Percentiles rank a stretch among this genome's conserved stretches.
Evolutionary conservation across 2,797 vertebrate species (phyloP).

Genomic region (Sebastes matsubarae): DNA sequence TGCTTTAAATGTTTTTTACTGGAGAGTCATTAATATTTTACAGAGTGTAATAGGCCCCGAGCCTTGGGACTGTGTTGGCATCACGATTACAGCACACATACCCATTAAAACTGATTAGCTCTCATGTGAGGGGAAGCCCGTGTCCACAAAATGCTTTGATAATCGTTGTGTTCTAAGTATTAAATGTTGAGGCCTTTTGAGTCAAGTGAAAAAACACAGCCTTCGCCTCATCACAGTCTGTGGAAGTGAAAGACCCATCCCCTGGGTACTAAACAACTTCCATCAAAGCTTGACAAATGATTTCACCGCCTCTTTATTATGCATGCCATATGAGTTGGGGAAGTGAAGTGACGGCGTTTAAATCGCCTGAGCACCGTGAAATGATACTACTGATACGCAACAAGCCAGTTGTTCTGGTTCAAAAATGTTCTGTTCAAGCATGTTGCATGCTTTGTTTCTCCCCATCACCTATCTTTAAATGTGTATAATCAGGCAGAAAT

Average conservation of each 20-base stretch:
- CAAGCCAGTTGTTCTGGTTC: conserved; percentile 50
- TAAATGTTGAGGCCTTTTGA: conserved; percentile 65
- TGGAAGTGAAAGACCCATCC: conserved; percentile 46
- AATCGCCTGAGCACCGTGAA: conserved; percentile 73
- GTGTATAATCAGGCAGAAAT: conserved; percentile 53
- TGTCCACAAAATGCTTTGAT: conserved; percentile 78
- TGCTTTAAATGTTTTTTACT: conserved; percentile 87
- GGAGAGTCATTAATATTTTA: conserved; percentile 93
- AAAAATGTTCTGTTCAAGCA: conserved; percentile 52
- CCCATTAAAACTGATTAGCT: conserved; percentile 93
- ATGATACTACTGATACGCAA: conserved; percentile 65
- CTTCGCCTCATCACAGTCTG: conserved; percentile 62
- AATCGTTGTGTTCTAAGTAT: conserved; percentile 76
- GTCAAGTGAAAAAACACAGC: conserved; percentile 48
- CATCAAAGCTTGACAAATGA: conserved; percentile 69
- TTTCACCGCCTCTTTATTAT: conserved; percentile 70
- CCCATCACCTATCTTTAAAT: conserved; percentile 15
- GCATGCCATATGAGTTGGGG: conserved; percentile 48
- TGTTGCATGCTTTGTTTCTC: conserved; percentile 45
- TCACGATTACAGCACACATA: conserved; percentile 89
- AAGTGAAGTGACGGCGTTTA: conserved; percentile 59
- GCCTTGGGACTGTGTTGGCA: conserved; percentile 85
- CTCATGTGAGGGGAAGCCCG: conserved; percentile 78
- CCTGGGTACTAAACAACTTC: conserved; percentile 52
- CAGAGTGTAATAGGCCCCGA: conserved; percentile 90